phyloP scores from a whole-genome alignment of 1,140 invertebrate genomes.

The Pseudomyrmex cubaensis region DNA sequence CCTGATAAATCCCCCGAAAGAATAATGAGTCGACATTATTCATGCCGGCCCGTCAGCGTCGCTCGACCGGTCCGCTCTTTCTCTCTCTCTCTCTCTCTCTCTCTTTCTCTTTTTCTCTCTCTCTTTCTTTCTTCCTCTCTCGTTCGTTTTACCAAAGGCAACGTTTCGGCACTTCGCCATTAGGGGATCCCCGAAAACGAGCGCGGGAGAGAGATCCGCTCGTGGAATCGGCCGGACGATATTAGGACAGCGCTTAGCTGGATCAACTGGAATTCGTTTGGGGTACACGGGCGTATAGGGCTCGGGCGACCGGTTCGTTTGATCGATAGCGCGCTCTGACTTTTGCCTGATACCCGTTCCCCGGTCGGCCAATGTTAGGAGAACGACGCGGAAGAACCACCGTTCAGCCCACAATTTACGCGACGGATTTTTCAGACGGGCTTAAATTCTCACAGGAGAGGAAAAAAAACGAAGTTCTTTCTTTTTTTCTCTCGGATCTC shows the following conservation, averaged over 20 bases:
- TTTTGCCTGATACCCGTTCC: conserved; percentile 51
- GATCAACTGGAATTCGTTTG: conserved; percentile 72
- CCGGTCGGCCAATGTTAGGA: conserved; percentile 1
- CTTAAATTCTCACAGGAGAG: not conserved
- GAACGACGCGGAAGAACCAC: conserved; percentile 38
- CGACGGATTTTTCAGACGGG: conserved; percentile 26
- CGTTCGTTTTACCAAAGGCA: conserved; percentile 53
- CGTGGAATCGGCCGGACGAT: conserved; percentile 65
- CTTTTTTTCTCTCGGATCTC: not conserved
- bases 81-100: conserved; percentile 29
- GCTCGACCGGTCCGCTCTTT: conserved; percentile 70
- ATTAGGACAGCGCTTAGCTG: conserved; percentile 70
- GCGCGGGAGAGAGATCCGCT: conserved; percentile 52
- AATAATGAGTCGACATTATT: conserved; percentile 82
- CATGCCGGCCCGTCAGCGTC: conserved; percentile 77
- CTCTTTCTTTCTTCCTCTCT: conserved; percentile 20
- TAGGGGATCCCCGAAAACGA: conserved; percentile 63
- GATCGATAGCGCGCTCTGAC: conserved; percentile 66
- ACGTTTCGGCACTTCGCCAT: conserved; percentile 71
- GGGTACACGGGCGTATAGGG: conserved; percentile 5
- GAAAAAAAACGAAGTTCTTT: not conserved
- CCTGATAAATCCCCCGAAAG: conserved; percentile 82
- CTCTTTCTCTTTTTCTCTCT: not conserved
- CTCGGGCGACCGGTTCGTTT: conserved; percentile 53
- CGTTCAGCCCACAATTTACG: conserved; percentile 27